Evolutionary conservation across 2,888 invertebrate species (phyloP).

Genomic region (Hetaerina titia): DNA sequence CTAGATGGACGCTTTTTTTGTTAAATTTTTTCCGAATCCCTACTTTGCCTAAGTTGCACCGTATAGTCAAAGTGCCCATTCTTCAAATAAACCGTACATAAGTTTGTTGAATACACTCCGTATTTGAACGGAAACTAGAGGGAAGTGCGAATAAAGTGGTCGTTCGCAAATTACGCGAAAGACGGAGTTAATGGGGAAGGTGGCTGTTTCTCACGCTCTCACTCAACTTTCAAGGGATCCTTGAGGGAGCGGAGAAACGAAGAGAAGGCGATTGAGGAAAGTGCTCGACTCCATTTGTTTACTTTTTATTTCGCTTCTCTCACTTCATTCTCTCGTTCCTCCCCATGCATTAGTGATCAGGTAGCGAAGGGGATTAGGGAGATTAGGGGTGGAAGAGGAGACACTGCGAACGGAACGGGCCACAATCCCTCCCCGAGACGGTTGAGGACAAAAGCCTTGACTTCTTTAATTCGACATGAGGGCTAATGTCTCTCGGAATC

Average conservation of each 20-base stretch:
- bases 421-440: background rate
- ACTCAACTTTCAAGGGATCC: background rate
- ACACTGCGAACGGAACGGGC: background rate
- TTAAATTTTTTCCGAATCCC: too few species aligned
- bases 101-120: background rate
- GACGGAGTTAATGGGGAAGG: background rate
- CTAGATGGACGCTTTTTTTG: too few species aligned
- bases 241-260: background rate
- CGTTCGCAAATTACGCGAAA: background rate
- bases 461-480: constrained; percentile 44
- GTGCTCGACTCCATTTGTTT: background rate
- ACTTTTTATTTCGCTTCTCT: background rate
- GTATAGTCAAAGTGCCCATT: too few species aligned
- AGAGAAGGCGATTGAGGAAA: background rate
- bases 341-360: constrained; percentile 42
- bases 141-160: background rate
- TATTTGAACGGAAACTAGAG: background rate
- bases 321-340: constrained; percentile 7
- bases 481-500: constrained; percentile 11
- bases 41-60: too few species aligned
- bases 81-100: too few species aligned
- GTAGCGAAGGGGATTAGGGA: constrained; percentile 20
- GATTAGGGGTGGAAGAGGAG: constrained; percentile 1
- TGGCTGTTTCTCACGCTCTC: background rate
- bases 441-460: background rate